phyloP scores from a whole-genome alignment of 2,888 invertebrate genomes.

The Physocephala rufipes region DNA sequence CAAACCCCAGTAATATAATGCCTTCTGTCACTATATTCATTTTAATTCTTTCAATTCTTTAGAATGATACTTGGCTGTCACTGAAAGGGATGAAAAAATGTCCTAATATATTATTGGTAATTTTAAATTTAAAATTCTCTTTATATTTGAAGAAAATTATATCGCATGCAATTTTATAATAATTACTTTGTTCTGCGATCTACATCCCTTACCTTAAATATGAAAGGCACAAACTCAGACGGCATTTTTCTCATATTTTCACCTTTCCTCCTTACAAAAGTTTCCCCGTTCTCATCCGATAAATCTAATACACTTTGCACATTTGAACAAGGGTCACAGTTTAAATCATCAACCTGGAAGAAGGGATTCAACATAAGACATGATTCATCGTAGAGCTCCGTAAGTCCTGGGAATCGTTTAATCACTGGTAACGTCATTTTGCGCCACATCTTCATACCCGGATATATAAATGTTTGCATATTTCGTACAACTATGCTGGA shows the following conservation, averaged over 20 bases:
- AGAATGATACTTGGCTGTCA: too few species aligned
- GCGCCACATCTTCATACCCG: constrained; percentile 78
- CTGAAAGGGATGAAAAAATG: too few species aligned
- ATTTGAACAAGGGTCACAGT: constrained; percentile 84
- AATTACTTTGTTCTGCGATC: too few species aligned
- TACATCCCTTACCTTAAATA: constrained; percentile 68
- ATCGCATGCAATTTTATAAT: too few species aligned
- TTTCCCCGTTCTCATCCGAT: constrained; percentile 31
- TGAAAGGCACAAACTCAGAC: constrained; percentile 66
- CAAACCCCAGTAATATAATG: too few species aligned
- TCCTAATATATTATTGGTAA: too few species aligned
- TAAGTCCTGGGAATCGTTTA: constrained; percentile 75
- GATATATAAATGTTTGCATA: constrained; percentile 83
- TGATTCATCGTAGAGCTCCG: constrained; percentile 84
- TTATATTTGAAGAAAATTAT: too few species aligned
- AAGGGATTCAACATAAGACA: constrained; percentile 86
- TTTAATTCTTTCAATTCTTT: too few species aligned
- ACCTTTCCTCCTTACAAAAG: constrained; percentile 1
- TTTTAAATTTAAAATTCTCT: too few species aligned
- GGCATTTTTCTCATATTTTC: constrained; percentile 42
- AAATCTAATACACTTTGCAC: constrained; percentile 76
- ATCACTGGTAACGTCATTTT: constrained; percentile 81
- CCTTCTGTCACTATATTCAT: too few species aligned
- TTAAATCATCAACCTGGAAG: constrained; percentile 82
- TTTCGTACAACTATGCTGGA: constrained; percentile 76